Conservation (phyloP, 2,113 vertebrate species). For the Hippocampus mohnikei region DNA sequence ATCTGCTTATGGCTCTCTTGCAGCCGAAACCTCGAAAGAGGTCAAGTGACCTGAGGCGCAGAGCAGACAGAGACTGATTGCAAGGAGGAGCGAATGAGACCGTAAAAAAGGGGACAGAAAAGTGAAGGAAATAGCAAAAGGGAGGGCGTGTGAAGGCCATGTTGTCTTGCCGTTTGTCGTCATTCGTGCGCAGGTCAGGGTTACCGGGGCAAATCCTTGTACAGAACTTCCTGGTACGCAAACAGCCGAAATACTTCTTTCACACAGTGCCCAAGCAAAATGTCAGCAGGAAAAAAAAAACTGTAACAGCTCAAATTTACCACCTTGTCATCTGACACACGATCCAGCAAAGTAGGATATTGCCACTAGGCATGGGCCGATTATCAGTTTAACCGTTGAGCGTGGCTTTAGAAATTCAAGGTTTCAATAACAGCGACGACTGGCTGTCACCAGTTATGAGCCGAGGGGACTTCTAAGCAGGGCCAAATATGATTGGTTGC, state of each 20-base stretch:
- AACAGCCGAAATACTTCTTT: constrained; percentile 35
- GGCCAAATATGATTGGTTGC: no score
- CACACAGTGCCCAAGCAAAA: neutral
- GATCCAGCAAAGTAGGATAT: neutral
- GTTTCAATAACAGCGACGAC: no score
- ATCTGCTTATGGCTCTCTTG: constrained; percentile 25
- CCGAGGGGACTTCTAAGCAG: no score
- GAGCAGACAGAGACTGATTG: neutral
- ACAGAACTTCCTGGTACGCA: constrained; percentile 36
- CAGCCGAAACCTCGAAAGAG: constrained; percentile 37
- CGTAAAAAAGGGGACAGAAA: neutral
- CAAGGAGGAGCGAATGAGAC: neutral
- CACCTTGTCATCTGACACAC: neutral
- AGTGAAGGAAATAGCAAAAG: constrained; percentile 12
- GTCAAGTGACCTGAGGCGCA: constrained; percentile 10
- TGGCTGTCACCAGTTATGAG: no score
- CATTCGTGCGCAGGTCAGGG: constrained; percentile 48
- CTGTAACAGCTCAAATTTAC: neutral
- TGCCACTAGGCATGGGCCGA: neutral
- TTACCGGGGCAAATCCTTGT: constrained; percentile 34
- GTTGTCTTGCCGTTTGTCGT: constrained; percentile 39
- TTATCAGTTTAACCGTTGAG: no score
- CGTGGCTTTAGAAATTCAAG: no score
- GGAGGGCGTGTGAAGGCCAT: constrained; percentile 26
- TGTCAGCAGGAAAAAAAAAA: neutral